Conservation (phyloP, 2,797 vertebrate species). For the Smutsia gigantea region DNA sequence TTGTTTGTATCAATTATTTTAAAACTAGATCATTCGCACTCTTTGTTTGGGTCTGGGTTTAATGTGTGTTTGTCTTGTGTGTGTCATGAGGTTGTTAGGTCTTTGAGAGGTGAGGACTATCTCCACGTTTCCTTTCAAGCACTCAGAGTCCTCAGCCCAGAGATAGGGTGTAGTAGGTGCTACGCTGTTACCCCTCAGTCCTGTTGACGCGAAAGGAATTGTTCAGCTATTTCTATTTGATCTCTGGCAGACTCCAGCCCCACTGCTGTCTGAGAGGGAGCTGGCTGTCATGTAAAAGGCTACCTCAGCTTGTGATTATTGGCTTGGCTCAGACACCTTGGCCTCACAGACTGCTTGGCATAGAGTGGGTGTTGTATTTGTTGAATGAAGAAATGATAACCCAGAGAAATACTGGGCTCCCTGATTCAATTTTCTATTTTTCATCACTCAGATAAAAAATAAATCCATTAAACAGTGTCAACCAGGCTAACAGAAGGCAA, state of each 20-base stretch:
- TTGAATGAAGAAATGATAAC: conserved; percentile 11
- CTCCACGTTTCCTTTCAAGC: neutral
- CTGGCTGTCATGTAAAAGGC: neutral
- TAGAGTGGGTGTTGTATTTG: neutral
- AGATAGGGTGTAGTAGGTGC: neutral
- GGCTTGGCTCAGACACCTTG: neutral
- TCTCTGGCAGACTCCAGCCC: neutral
- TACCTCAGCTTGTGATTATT: neutral
- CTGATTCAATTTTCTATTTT: conserved; percentile 39
- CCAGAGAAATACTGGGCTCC: neutral
- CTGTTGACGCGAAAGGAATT: neutral
- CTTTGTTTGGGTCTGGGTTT: neutral
- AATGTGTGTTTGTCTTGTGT: neutral
- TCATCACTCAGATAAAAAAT: conserved; percentile 35
- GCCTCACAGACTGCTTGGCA: neutral
- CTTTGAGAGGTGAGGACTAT: neutral
- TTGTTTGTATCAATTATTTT: neutral
- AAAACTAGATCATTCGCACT: conserved; percentile 8
- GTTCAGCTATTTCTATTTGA: neutral
- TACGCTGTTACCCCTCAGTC: neutral
- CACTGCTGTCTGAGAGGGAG: neutral
- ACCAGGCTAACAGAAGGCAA: neutral
- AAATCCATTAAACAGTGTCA: neutral
- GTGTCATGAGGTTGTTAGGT: neutral
- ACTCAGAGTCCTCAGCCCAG: neutral